Conservation (phyloP, 2,113 vertebrate species). For the Otus sunia region DNA sequence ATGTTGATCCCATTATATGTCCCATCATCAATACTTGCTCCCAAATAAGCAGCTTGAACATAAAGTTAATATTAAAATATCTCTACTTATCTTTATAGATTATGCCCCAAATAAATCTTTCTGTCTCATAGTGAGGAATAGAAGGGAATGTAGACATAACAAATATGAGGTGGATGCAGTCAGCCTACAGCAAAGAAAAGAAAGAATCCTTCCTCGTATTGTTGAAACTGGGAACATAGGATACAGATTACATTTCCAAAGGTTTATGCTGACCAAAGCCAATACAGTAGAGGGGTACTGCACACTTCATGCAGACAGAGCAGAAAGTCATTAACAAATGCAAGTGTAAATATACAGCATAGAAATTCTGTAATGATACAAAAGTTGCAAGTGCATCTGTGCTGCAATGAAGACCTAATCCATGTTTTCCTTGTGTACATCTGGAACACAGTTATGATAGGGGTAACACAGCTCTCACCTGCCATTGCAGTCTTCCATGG, state of each 20-base stretch:
- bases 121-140: neutral
- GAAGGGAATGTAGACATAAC: neutral
- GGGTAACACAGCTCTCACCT: neutral
- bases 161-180: neutral
- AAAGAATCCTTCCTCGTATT: neutral
- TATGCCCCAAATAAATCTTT: neutral
- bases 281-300: fast-evolving
- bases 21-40: neutral
- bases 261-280: neutral
- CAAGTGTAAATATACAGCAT: neutral
- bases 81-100: neutral
- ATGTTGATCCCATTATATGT: neutral
- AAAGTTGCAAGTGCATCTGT: fast-evolving
- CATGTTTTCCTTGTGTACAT: fast-evolving
- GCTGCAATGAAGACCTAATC: neutral
- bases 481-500: neutral
- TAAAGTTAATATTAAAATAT: constrained; percentile 1
- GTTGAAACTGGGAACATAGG: neutral
- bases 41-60: neutral
- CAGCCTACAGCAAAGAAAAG: neutral
- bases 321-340: neutral
- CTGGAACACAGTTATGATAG: neutral
- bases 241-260: neutral
- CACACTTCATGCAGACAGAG: neutral
- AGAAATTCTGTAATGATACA: neutral